A percentile compares a stretch with the other conserved stretches of the same genome.
Conservation (phyloP, 2,113 vertebrate genomes). For the Marcusenius ussheri region DNA sequence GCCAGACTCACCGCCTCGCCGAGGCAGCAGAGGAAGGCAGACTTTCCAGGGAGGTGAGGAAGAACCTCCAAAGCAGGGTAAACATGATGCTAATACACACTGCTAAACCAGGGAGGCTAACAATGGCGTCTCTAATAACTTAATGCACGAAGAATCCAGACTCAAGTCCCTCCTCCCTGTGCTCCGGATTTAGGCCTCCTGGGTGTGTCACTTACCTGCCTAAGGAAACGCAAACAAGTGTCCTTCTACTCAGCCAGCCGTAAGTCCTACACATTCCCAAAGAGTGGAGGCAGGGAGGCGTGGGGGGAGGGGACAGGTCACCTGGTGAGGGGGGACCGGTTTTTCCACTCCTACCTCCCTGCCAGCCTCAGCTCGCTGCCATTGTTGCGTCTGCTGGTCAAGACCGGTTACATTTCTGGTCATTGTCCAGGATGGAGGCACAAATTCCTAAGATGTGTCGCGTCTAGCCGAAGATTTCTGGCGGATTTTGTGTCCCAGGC, state of each 20-base stretch:
- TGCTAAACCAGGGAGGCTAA: constrained; percentile 15
- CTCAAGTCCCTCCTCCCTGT: background rate
- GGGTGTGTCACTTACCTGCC: background rate
- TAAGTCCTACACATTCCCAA: background rate
- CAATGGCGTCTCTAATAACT: constrained; percentile 32
- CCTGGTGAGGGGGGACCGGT: background rate
- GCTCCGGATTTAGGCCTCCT: constrained; percentile 1
- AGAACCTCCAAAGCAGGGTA: background rate
- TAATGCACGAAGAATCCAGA: constrained; percentile 16
- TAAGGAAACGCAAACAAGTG: constrained; percentile 13
- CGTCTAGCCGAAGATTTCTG: background rate
- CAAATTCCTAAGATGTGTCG: background rate
- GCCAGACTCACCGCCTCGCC: background rate
- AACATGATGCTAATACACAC: constrained; percentile 21
- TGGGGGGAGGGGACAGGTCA: background rate
- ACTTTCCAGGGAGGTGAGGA: background rate
- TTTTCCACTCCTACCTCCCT: background rate
- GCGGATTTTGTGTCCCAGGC: background rate
- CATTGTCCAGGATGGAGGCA: constrained; percentile 11
- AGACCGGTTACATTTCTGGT: background rate
- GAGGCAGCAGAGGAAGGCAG: background rate
- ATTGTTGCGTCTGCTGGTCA: background rate
- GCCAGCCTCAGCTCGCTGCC: background rate
- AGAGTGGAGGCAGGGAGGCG: background rate
- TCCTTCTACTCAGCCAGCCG: constrained; percentile 4